Percentiles rank a stretch among this genome's conserved stretches.
Conservation (phyloP, 2,113 vertebrate genomes). For the Microcebus murinus region DNA sequence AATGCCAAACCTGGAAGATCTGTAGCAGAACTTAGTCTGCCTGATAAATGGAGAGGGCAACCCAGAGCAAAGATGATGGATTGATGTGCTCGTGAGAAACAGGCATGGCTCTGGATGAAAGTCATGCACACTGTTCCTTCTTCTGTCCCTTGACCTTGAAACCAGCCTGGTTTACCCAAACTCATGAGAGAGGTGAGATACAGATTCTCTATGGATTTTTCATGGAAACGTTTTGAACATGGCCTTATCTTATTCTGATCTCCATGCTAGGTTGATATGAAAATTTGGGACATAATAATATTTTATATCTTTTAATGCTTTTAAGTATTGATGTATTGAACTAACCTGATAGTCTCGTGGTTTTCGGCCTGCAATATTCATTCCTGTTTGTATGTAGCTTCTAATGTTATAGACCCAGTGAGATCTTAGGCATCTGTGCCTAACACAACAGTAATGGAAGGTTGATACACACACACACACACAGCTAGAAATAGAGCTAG, state of each 20-base stretch:
- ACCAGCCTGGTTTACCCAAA: background rate
- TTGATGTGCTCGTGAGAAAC: background rate
- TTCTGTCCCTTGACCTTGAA: background rate
- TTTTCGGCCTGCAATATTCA: background rate
- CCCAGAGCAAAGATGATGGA: slow-evolving; percentile 3
- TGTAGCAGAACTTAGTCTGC: background rate
- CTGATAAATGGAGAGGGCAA: slow-evolving; percentile 16
- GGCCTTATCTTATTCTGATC: background rate
- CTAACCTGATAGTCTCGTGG: fast-evolving
- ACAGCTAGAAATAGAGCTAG: too few relatives aligned
- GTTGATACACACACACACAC: background rate
- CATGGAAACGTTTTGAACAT: background rate
- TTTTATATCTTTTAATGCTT: background rate
- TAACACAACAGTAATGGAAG: background rate
- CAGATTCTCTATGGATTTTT: background rate
- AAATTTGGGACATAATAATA: background rate
- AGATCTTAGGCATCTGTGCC: background rate
- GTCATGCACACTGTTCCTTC: background rate
- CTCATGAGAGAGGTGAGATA: background rate
- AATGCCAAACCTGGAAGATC: slow-evolving; percentile 46
- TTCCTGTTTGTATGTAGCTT: background rate
- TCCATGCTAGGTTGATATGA: background rate
- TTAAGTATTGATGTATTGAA: background rate
- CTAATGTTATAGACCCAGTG: background rate
- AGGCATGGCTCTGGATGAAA: background rate